phyloP scores from a whole-genome alignment of 2,888 invertebrate species.

The Nemotelus pantherinus region DNA sequence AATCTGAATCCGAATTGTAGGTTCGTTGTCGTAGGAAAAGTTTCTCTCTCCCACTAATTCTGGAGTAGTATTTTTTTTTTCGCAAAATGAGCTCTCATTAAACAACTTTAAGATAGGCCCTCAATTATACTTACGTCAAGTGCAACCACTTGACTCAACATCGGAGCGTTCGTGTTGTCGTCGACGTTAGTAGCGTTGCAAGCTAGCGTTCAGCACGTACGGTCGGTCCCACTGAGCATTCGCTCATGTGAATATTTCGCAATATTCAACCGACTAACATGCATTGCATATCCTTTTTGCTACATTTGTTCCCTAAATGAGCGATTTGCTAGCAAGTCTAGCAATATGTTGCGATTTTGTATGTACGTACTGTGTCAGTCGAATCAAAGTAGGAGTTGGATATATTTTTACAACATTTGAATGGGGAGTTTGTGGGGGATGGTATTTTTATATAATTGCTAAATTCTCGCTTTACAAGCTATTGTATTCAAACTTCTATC shows the following conservation, averaged over 20 bases:
- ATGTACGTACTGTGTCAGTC: no score
- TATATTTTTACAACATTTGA: no score
- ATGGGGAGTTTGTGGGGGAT: no score
- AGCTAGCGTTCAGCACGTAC: constrained; percentile 8
- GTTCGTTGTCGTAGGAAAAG: constrained; percentile 9
- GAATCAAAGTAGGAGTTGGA: no score
- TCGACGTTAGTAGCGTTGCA: constrained; percentile 3
- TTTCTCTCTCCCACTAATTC: constrained; percentile 1
- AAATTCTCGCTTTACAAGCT: no score
- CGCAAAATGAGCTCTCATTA: constrained; percentile 43
- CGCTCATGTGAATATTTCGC: constrained; percentile 25
- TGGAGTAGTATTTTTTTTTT: not conserved
- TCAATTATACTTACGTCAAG: constrained; percentile 44
- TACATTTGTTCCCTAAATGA: constrained; percentile 42
- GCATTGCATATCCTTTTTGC: constrained; percentile 25
- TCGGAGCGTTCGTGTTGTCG: constrained; percentile 29
- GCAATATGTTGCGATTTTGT: constrained; percentile 22
- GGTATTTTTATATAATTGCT: no score
- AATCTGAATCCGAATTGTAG: constrained; percentile 11
- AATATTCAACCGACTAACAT: not conserved
- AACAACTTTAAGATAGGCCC: constrained; percentile 44
- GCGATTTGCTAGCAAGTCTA: constrained; percentile 30
- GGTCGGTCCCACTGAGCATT: not conserved
- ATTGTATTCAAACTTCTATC: no score
- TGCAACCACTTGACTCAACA: constrained; percentile 41